Base-by-base conservation (phyloP, 2,113 vertebrate genomes). In the Parotia lawesii region DNA sequence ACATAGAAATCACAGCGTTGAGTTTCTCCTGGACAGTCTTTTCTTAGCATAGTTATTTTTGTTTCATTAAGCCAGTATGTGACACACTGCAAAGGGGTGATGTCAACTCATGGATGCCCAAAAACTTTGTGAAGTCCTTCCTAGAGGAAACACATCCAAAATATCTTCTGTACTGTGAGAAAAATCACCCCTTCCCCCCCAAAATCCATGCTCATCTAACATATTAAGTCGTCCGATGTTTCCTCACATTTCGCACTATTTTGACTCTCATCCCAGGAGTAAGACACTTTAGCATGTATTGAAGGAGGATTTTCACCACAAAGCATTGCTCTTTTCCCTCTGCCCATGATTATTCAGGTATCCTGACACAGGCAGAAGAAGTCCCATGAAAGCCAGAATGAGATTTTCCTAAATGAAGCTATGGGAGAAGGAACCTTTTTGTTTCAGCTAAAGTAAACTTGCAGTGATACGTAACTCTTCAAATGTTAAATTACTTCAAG, bases 171-270 rank as follows among this genome's bases (percentile, higher is more conserved):
- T 13, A 29, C 20, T 28, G 31, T 24, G 16, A 74, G 33, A 64
- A 82, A 82, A 77, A 70, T 20, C 71, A 50, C 11, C 12, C 12
- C 15, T 93, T 58, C 4, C 12, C 9, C 9, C 16, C 5, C 3
- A 6, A 47, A 50, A 58, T 62, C 15, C 17, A 29, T 27, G 6
- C 11, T 21, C 6, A 27, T n/a, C 33, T 51, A 15, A 38, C 19
- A 35, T 2, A 37, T 1, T 3, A 66, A 50, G 25, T 75, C 16
- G 45, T 38, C 25, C 2, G 2, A 5, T 11, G 1, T 71, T 77
- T 15, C 15, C 33, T 19, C 8, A 4, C n/a, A 33, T 50, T 40
- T 51, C 33, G 38, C 21, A 23, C 15, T n/a, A 23, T 6, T 77
- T 71, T 74, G 29, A 27, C 22, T 28, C 4, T 56, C 40, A 60